Evolutionary conservation across 2,797 vertebrate species (phyloP), one percentile per base, ranked within the genome.

Genomic region (Halcyon smyrnensis): DNA sequence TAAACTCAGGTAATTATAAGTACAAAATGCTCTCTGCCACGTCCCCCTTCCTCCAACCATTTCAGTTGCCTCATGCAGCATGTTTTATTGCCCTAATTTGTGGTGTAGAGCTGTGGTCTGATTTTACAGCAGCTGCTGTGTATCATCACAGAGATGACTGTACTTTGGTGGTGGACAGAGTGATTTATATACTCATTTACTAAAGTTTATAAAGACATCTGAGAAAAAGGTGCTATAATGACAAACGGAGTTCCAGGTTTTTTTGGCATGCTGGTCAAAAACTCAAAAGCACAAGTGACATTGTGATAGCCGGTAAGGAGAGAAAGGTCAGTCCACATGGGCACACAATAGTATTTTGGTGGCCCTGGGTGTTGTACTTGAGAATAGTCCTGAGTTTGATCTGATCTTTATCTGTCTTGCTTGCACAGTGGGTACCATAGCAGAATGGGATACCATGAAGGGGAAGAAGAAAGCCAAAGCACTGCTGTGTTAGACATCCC

Each of bases 101-200:
- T 89, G 78, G 50, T 78, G 64, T 67, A 78, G 86, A 80, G 71
- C 81, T 95, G 86, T 1, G 23, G 53, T 85, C 48, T 92, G 91
- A 89, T 95, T 95, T 95, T 93, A 93, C 53, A 93, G 81, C 94
- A 93, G 84, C 86, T 93, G 90, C 75, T 89, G 62, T 80, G 68
- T 80, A 70, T 95, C 88, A 80, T 90, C 81, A 37, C 75, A 93
- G 90, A 82, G 83, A 87, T 84, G 41, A 37, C 28, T 90, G 90
- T 91, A 57, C 84, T 94, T 88, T 37, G 36, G 24, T 73, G 69
- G 71, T 88, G 78, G 71, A 70, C 77, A 73, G 60, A 60, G 80
- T 95, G 96, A 94, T 96, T 94, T 95, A 95, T 95, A 91, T 53
- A 79, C 70, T 95, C 71, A 80, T 95, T 93, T 95, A 45, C 88